phyloP scores from a whole-genome alignment of 2,888 invertebrate species.

The Ommatoiulus sabulosus region DNA sequence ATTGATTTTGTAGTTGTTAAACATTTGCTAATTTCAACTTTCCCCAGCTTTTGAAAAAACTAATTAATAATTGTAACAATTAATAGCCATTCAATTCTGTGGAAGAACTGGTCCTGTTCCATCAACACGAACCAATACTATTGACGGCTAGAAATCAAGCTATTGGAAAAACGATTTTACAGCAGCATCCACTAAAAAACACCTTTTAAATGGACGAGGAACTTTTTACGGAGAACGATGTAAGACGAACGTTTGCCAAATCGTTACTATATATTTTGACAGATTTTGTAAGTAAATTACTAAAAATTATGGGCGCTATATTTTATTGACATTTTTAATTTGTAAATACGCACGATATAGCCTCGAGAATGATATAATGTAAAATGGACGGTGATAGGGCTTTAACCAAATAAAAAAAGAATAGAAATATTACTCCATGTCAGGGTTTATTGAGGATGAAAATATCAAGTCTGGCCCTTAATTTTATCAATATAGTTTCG shows the following conservation, averaged over 20 bases:
- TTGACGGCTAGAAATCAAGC: conserved; percentile 62
- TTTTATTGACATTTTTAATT: conserved; percentile 14
- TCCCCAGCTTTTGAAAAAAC: no score
- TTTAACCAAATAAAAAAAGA: not conserved
- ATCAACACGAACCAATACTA: conserved; percentile 62
- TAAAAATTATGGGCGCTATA: not conserved
- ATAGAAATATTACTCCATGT: not conserved
- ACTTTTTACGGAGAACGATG: not conserved
- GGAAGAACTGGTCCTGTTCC: conserved; percentile 62
- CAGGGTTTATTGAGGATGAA: no score
- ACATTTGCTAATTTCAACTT: no score
- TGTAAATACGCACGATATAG: conserved; percentile 12
- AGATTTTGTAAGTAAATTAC: not conserved
- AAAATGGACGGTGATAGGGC: not conserved
- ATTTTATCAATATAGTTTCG: no score
- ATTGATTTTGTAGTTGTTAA: no score
- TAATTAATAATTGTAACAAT: conserved; percentile 44
- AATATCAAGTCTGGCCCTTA: no score
- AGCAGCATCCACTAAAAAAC: conserved; percentile 42
- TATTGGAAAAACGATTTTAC: conserved; percentile 61
- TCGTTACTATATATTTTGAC: conserved; percentile 6
- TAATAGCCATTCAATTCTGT: conserved; percentile 62
- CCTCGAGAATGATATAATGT: not conserved
- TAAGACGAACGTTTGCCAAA: not conserved
- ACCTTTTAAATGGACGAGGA: not conserved